Conservation (phyloP, 2,113 vertebrate species). For the Morone chrysops region DNA sequence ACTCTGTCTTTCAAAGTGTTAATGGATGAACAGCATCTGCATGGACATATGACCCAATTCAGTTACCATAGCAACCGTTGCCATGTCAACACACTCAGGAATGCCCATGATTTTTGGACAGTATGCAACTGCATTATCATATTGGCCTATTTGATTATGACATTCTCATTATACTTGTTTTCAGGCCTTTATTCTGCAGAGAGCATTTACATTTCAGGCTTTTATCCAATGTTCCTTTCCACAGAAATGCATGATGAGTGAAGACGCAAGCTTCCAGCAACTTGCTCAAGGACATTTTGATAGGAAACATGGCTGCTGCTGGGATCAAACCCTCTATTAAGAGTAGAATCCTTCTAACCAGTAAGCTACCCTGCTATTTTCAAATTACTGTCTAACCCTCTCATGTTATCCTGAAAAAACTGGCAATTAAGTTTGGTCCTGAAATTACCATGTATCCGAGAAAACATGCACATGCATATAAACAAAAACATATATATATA, state of each 20-base stretch:
- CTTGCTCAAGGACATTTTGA: constrained; percentile 56
- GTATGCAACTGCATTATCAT: constrained; percentile 29
- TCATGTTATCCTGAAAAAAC: constrained; percentile 20
- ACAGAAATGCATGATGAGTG: constrained; percentile 18
- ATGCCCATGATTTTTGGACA: constrained; percentile 56
- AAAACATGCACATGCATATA: background rate
- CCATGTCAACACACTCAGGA: constrained; percentile 66
- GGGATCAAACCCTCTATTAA: constrained; percentile 63
- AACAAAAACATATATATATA: background rate
- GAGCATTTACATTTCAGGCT: constrained; percentile 12
- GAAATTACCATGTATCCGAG: constrained; percentile 1
- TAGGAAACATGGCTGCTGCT: constrained; percentile 57
- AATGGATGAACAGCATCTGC: constrained; percentile 69
- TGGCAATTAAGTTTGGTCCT: constrained; percentile 14
- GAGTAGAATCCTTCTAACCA: constrained; percentile 50
- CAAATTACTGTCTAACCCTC: constrained; percentile 51
- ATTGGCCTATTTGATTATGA: constrained; percentile 10
- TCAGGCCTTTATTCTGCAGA: constrained; percentile 30
- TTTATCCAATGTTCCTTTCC: constrained; percentile 26
- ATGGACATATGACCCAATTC: constrained; percentile 77
- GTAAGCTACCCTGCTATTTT: constrained; percentile 58
- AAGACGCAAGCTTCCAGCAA: constrained; percentile 25
- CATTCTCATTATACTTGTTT: background rate
- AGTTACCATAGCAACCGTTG: constrained; percentile 75
- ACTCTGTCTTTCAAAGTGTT: constrained; percentile 37